These are phyloP conservation scores for Anhinga anhinga DNA, from an alignment of 2,113 vertebrate species.

Conservation along the genomic window DNA sequence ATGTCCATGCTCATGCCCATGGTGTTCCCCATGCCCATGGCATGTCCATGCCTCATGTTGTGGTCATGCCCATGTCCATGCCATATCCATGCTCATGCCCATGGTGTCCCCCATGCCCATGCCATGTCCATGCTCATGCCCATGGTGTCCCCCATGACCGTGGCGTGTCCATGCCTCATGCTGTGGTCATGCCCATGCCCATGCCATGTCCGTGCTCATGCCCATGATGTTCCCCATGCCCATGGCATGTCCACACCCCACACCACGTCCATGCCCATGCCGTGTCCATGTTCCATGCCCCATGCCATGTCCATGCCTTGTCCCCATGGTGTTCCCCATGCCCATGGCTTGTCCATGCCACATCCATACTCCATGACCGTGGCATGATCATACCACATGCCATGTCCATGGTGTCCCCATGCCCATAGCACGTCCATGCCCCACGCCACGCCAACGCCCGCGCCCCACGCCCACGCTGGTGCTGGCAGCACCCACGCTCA, in stretches of 20 bases:
- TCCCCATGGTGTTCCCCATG: background rate
- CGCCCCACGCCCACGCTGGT: accelerated
- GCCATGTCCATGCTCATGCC: too few species aligned
- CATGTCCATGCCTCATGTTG: too few species aligned
- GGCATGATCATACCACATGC: background rate
- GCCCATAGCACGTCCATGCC: background rate
- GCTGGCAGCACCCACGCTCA: conserved; percentile 59
- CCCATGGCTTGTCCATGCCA: background rate
- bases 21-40: too few species aligned
- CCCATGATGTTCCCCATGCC: too few species aligned
- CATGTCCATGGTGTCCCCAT: background rate
- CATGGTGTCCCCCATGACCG: too few species aligned
- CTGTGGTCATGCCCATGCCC: accelerated
- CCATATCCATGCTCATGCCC: too few species aligned
- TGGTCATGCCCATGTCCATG: too few species aligned
- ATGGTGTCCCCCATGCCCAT: too few species aligned
- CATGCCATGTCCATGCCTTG: background rate
- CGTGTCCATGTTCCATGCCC: background rate
- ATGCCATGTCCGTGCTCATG: background rate
- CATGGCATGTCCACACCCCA: too few species aligned
- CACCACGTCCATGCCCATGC: too few species aligned
- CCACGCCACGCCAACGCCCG: accelerated
- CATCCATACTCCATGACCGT: background rate
- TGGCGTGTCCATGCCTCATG: too few species aligned
- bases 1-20: background rate